These are phyloP conservation scores for Agapostemon virescens DNA, from an alignment of 2,888 invertebrate species.

Conservation along the genomic window DNA sequence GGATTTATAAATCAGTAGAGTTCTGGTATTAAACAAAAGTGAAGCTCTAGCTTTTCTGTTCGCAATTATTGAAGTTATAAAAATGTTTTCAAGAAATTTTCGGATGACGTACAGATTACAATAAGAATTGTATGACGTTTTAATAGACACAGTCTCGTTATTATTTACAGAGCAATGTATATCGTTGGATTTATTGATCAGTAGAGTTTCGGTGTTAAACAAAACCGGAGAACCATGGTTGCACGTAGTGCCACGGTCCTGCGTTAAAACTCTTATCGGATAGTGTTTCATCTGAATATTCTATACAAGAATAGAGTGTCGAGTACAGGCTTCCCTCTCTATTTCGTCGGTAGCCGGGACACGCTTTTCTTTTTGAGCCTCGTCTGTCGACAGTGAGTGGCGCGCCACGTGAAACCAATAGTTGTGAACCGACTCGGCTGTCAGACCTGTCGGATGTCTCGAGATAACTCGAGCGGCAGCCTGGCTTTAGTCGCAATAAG, in stretches of 20 bases:
- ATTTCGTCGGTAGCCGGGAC: slow-evolving; percentile 17
- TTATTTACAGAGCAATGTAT: too few species aligned
- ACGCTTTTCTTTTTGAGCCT: slow-evolving; percentile 28
- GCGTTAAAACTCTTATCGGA: slow-evolving; percentile 23
- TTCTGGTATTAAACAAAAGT: too few species aligned
- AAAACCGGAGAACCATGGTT: background rate
- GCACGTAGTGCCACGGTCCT: background rate
- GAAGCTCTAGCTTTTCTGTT: too few species aligned
- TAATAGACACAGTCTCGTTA: too few species aligned
- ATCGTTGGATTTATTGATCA: too few species aligned
- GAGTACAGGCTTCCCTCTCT: slow-evolving; percentile 22
- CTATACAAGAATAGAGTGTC: slow-evolving; percentile 45
- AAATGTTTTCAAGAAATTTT: too few species aligned
- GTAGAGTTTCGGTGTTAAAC: too few species aligned
- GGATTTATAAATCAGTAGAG: too few species aligned
- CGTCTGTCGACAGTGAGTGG: slow-evolving; percentile 31
- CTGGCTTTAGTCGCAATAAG: slow-evolving; percentile 39
- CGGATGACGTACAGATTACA: too few species aligned
- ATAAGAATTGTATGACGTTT: too few species aligned
- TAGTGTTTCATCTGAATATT: slow-evolving; percentile 46
- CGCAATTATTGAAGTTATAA: too few species aligned
- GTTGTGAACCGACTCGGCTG: slow-evolving; percentile 39
- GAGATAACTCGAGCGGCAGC: slow-evolving; percentile 43
- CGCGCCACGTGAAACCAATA: slow-evolving; percentile 51
- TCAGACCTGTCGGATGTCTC: slow-evolving; percentile 38